phyloP scores from a whole-genome alignment of 2,797 vertebrate species.

The Aldrovandia affinis region DNA sequence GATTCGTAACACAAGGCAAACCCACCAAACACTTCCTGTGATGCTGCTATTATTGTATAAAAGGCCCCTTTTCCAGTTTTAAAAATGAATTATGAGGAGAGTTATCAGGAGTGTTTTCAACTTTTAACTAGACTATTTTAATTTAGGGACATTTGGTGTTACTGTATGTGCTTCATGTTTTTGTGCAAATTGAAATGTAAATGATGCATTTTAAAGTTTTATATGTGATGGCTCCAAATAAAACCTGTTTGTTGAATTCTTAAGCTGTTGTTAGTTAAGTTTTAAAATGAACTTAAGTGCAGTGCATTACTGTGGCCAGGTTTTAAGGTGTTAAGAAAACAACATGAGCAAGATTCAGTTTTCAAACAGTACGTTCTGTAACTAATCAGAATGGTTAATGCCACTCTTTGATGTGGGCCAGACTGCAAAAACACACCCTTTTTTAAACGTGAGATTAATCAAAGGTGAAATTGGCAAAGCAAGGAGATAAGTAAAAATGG shows the following conservation, averaged over 20 bases:
- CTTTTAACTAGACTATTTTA: conserved; percentile 10
- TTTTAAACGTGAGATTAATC: not conserved
- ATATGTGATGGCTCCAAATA: conserved; percentile 40
- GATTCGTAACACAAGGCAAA: conserved; percentile 40
- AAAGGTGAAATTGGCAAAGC: not conserved
- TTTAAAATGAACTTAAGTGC: not conserved
- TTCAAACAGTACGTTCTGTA: not conserved
- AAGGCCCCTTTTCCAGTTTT: not conserved
- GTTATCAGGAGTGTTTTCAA: conserved; percentile 18
- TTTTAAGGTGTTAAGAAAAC: no score
- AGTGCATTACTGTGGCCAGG: not conserved
- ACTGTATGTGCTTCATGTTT: conserved; percentile 27
- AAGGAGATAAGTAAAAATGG: not conserved
- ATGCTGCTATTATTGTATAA: conserved; percentile 31
- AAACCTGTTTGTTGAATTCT: conserved; percentile 16
- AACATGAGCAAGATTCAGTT: not conserved
- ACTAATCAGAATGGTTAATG: not conserved
- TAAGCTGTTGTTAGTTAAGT: not conserved
- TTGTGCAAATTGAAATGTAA: conserved; percentile 45
- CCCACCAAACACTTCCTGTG: not conserved
- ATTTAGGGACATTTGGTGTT: conserved; percentile 29
- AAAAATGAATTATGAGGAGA: conserved; percentile 14
- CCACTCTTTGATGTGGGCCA: not conserved
- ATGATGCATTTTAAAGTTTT: conserved; percentile 34
- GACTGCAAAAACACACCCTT: not conserved